phyloP scores from a whole-genome alignment of 2,888 invertebrate species.

The Drosophila meridionalis region DNA sequence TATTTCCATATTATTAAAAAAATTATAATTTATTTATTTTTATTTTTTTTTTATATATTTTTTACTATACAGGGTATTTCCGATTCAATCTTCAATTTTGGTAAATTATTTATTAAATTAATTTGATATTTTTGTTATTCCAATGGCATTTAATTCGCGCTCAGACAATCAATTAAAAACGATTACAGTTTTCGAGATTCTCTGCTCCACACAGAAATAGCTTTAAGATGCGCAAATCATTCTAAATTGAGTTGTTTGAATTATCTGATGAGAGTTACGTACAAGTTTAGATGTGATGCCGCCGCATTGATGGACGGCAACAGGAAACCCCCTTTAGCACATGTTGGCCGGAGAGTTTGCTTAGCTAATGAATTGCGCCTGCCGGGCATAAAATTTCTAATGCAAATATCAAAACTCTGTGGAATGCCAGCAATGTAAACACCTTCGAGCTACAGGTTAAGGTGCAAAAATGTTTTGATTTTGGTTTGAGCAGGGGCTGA shows the following conservation, averaged over 20 bases:
- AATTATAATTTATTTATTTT: too few relatives aligned
- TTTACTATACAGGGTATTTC: constrained; percentile 11
- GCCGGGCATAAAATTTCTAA: constrained; percentile 32
- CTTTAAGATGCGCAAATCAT: constrained; percentile 52
- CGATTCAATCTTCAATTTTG: not conserved
- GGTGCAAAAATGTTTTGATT: constrained; percentile 34
- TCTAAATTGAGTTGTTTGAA: constrained; percentile 46
- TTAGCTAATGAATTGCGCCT: constrained; percentile 49
- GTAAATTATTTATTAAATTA: constrained; percentile 15
- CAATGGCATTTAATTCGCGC: constrained; percentile 31
- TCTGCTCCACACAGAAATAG: constrained; percentile 30
- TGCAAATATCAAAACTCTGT: constrained; percentile 49
- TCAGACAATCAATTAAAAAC: constrained; percentile 41
- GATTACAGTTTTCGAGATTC: constrained; percentile 38
- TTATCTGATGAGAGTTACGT: constrained; percentile 23
- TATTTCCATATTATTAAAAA: too few relatives aligned
- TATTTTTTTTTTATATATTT: too few relatives aligned
- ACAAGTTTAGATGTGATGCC: constrained; percentile 24
- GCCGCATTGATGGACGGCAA: constrained; percentile 2
- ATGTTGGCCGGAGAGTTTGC: constrained; percentile 35
- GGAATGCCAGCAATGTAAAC: constrained; percentile 56
- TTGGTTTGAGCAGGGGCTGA: constrained; percentile 11
- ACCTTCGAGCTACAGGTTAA: constrained; percentile 28
- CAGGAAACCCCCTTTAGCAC: constrained; percentile 34
- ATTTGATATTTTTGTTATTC: constrained; percentile 15